Base-by-base conservation (phyloP, 2,113 vertebrate genomes). In the Microcebus griseorufus region DNA sequence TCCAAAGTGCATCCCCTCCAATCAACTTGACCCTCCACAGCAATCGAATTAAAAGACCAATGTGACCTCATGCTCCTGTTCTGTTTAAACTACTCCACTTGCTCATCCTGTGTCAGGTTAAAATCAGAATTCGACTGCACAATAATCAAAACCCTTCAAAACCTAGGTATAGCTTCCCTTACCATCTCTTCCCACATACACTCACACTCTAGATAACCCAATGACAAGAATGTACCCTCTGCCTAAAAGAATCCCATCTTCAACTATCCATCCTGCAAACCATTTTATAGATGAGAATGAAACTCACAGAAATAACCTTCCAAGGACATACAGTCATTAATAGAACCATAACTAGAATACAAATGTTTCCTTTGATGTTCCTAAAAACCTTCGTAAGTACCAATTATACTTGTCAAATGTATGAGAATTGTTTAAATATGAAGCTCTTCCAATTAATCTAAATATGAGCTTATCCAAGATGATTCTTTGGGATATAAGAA, bases 201-300 rank as follows among this genome's bases (percentile, higher is more conserved):
- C 3, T 87, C 64, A 78, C 18, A 78, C 4, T 87, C 64, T 39
- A 94, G 48, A 85, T 75, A 96, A 90, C 16, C 3, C 17, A 23
- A 75, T 18, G 87, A 75, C n/a, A 93, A 39, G 32, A 91, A 93
- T 72, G 76, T 60, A 83, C 34, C n/a, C 53, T 96, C 55, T 45
- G 39, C 48, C 62, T 62, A 39, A 85, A 95, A 92, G 27, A 82
- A 60, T 87, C 39, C 25, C 62, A 90, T n/a, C 37, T 65, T 87
- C 37, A 87, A 78, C 23, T 86, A 82, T 48, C 9, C 51, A 92
- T 42, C 20, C 27, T 82, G 37, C 53, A 88, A 93, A 86, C 18
- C 53, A 95, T 39, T 75, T 95, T 82, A 90, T 27, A 45, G 27
- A 80, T 76, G 5, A 93, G n/a, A 87, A 79, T 83, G 18, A 96